Conservation (phyloP, 2,888 invertebrate genomes). For the Matsumyia berberina region DNA sequence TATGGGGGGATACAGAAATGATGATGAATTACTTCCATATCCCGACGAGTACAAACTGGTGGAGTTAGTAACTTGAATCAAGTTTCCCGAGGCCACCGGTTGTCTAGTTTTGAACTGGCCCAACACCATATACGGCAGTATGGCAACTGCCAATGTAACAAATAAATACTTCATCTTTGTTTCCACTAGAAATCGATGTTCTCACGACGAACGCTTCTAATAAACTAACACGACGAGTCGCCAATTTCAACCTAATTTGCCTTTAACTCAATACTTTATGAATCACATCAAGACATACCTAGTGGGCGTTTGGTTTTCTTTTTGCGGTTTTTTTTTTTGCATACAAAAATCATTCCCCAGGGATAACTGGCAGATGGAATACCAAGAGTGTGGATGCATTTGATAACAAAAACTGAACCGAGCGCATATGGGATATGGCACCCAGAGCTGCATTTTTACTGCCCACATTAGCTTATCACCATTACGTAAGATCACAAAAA, state of each 20-base stretch:
- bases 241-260: constrained; percentile 5
- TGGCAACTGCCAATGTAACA: constrained; percentile 33
- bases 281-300: not conserved
- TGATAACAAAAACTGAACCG: constrained; percentile 27
- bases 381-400: constrained; percentile 46
- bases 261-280: not conserved
- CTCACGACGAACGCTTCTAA: constrained; percentile 52
- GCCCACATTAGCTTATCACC: constrained; percentile 40
- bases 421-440: constrained; percentile 22
- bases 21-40: not conserved
- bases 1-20: constrained; percentile 22
- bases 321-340: constrained; percentile 9
- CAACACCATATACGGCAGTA: constrained; percentile 46
- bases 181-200: constrained; percentile 20
- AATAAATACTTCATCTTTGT: constrained; percentile 41
- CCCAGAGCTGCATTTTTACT: constrained; percentile 17
- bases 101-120: constrained; percentile 63
- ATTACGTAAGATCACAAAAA: constrained; percentile 76
- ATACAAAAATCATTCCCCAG: not conserved
- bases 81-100: constrained; percentile 51
- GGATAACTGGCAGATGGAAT: not conserved
- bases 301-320: constrained; percentile 43
- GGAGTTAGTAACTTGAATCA: constrained; percentile 24
- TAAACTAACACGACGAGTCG: constrained; percentile 40
- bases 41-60: constrained; percentile 11